These are phyloP conservation scores for Sebastes umbrosus DNA, from an alignment of 2,797 vertebrate species.

Conservation along the genomic window DNA sequence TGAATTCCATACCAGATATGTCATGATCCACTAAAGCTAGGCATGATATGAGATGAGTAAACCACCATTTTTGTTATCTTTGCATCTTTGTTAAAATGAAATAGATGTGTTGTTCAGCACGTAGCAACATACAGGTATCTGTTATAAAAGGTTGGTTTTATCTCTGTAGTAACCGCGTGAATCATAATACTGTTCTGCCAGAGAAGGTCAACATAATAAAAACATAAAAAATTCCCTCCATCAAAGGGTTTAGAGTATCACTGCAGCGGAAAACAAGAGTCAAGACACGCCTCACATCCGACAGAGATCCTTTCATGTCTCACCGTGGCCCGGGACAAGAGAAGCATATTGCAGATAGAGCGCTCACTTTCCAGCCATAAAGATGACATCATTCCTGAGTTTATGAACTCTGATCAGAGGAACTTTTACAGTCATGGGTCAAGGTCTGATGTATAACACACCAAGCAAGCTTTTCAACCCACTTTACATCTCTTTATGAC, in stretches of 20 bases:
- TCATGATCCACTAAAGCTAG: no score
- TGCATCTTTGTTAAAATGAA: background rate
- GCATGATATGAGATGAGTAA: no score
- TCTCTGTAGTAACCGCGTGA: background rate
- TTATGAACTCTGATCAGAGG: slow-evolving; percentile 56
- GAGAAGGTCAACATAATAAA: slow-evolving; percentile 46
- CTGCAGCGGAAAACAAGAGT: background rate
- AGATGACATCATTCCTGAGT: slow-evolving; percentile 48
- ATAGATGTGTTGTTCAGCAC: background rate
- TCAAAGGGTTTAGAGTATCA: background rate
- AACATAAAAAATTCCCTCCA: slow-evolving; percentile 13
- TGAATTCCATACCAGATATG: no score
- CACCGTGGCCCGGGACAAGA: background rate
- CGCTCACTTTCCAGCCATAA: slow-evolving; percentile 54
- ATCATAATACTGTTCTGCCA: background rate
- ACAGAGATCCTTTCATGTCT: slow-evolving; percentile 44
- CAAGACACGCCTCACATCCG: slow-evolving; percentile 5
- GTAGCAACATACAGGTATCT: no score
- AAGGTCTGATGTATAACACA: slow-evolving; percentile 51
- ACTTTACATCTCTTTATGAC: background rate
- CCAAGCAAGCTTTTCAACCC: background rate
- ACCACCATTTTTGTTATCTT: no score
- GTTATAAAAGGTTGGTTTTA: background rate
- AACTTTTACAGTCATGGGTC: slow-evolving; percentile 26
- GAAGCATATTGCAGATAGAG: slow-evolving; percentile 19